These are phyloP conservation scores for Engystomops pustulosus DNA, from an alignment of 2,113 vertebrate species.

Conservation along the genomic window DNA sequence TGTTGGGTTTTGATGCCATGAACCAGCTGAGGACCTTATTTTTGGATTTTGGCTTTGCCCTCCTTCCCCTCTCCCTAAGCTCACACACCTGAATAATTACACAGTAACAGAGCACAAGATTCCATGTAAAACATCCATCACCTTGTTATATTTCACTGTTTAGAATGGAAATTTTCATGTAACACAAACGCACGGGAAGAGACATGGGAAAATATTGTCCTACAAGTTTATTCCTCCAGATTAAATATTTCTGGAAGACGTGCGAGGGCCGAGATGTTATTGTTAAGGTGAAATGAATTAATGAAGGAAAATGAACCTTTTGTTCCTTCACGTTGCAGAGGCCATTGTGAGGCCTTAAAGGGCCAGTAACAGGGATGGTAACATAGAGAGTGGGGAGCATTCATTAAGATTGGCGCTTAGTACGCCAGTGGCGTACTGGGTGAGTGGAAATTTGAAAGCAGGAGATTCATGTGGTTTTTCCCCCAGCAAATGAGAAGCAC, in stretches of 20 bases:
- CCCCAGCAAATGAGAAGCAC: no score
- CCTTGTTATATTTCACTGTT: background rate
- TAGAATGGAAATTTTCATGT: constrained; percentile 1
- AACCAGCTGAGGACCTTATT: background rate
- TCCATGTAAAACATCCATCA: background rate
- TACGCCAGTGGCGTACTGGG: no score
- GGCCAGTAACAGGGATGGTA: background rate
- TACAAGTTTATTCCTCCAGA: background rate
- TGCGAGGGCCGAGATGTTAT: background rate
- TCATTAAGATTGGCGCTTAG: no score
- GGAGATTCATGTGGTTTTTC: no score
- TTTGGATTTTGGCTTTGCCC: background rate
- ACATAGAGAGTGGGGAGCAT: no score
- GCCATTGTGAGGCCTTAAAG: background rate
- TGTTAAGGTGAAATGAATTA: background rate
- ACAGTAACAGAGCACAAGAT: background rate
- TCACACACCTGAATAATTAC: background rate
- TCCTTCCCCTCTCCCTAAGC: background rate
- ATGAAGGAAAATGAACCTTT: background rate
- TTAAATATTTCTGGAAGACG: background rate
- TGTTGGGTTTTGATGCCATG: background rate
- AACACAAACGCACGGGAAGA: background rate
- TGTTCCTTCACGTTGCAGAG: background rate
- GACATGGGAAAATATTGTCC: background rate
- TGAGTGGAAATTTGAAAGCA: no score